Evolutionary conservation across 2,797 vertebrate genomes (phyloP), one percentile per base, ranked within the genome.

Genomic region (Pipistrellus pygmaeus): DNA sequence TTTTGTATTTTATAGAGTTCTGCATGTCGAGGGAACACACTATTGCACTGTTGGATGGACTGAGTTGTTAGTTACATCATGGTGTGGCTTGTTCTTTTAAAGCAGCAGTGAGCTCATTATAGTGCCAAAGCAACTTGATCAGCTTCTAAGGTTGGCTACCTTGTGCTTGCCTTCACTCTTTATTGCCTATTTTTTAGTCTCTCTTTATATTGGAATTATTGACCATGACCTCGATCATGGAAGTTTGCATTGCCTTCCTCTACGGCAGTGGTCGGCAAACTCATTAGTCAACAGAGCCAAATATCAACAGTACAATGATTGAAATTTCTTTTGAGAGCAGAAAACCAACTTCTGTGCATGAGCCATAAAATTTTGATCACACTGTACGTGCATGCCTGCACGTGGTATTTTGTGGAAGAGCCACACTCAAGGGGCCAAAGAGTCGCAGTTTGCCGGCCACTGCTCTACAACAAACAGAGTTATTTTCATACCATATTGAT

Each of bases 1-100:
- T 72, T 94, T 96, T 92, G 23, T 93, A 81, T 93, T 96, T 97
- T 93, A 92, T 82, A 46, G 90, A 91, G 78, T 77, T 85, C 83
- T 75, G 35, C 53, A 55, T 81, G 87, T 68, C 2, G 17, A 94
- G 72, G 62, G 38, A 94, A 38, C 66, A 80, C 12, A 57, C 30
- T 15, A 53, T 27, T 68, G 30, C 25, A 53, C 9, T 14, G 53
- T 12, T 71, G 35, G n/a, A 76, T 23, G 46, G 88, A 17, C 62
- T 68, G 57, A 69, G n/a, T 73, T 68, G 84, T 72, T 38, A 64
- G 76, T 66, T 90, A 48, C 62, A 30, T 35, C 48, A 32, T 30
- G 25, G 3, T 35, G 23, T 75, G 57, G 2, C 51, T 82, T 81
- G 6, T 72, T 94, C 44, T 83, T 94, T 83, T 82, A 82, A 90